A percentile compares a stretch with the other conserved stretches of the same genome.
Evolutionary conservation across 2,797 vertebrate genomes (phyloP).

Genomic region (Notolepis coatsorum): DNA sequence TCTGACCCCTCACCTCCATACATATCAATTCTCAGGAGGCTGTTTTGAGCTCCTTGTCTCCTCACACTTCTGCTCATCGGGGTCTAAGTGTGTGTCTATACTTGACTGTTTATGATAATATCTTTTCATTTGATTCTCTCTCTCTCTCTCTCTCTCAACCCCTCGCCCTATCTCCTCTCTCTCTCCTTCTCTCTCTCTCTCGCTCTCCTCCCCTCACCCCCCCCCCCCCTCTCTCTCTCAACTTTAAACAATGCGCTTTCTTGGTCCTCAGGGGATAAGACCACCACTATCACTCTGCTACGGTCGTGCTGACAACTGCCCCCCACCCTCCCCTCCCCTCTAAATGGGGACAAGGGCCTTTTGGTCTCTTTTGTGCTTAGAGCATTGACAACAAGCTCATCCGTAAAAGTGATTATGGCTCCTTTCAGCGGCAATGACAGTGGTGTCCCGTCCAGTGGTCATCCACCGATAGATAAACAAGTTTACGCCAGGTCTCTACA

Average conservation of each 20-base stretch:
- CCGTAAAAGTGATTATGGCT: slow-evolving; percentile 73
- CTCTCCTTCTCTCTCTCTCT: background rate
- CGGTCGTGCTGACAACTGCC: slow-evolving; percentile 63
- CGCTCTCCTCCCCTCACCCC: slow-evolving; percentile 17
- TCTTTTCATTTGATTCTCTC: slow-evolving; percentile 41
- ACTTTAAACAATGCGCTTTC: slow-evolving; percentile 59
- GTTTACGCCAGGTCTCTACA: slow-evolving; percentile 3
- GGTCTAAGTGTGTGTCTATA: slow-evolving; percentile 15
- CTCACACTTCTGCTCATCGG: slow-evolving; percentile 44
- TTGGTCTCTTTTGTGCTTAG: slow-evolving; percentile 76
- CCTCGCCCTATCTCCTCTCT: background rate
- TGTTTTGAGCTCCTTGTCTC: slow-evolving; percentile 58
- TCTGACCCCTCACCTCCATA: slow-evolving; percentile 76
- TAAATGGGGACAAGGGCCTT: slow-evolving; percentile 79
- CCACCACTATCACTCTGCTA: slow-evolving; percentile 59
- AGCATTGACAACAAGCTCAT: slow-evolving; percentile 77
- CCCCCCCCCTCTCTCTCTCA: slow-evolving; percentile 22
- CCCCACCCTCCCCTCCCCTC: slow-evolving; percentile 14
- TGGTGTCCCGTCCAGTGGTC: slow-evolving; percentile 55
- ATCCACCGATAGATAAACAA: slow-evolving; percentile 37
- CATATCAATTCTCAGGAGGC: slow-evolving; percentile 73
- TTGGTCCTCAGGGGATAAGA: slow-evolving; percentile 67
- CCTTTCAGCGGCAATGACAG: slow-evolving; percentile 70
- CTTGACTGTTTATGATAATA: slow-evolving; percentile 45
- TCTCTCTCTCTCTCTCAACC: slow-evolving; percentile 1